Evolutionary conservation across 2,888 invertebrate species (phyloP).

Genomic region (Sphinx pinastri): DNA sequence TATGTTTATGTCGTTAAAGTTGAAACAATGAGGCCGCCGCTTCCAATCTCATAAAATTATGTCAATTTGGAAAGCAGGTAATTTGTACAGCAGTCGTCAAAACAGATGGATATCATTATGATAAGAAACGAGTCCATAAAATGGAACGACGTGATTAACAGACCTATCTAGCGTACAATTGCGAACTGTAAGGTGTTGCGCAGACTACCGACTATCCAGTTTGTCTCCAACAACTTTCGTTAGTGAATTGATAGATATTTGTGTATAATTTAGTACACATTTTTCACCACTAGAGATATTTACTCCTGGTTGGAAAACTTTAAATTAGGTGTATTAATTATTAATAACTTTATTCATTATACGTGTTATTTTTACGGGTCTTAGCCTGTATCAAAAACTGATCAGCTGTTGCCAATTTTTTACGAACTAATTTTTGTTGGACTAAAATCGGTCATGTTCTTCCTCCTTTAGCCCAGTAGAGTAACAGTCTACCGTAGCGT

Average conservation of each 20-base stretch:
- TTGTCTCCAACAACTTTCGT: not conserved
- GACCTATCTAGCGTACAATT: not conserved
- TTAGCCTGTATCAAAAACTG: too few species aligned
- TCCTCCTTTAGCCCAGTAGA: not conserved
- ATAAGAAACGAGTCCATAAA: slow-evolving; percentile 20
- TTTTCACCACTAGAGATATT: too few species aligned
- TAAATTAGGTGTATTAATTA: too few species aligned
- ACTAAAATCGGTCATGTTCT: too few species aligned
- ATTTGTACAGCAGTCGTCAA: slow-evolving; percentile 22
- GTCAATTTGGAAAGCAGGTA: slow-evolving; percentile 9
- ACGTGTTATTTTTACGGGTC: too few species aligned
- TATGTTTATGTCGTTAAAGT: not conserved
- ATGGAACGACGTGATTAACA: slow-evolving; percentile 21
- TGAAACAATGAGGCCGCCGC: not conserved
- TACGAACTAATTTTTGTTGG: too few species aligned
- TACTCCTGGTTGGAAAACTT: too few species aligned
- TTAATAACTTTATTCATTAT: too few species aligned
- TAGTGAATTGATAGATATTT: too few species aligned
- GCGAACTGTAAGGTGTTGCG: not conserved
- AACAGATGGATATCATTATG: slow-evolving; percentile 23
- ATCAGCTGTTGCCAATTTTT: too few species aligned
- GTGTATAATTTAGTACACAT: too few species aligned
- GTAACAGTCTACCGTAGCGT: not conserved
- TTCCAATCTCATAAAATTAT: slow-evolving; percentile 6
- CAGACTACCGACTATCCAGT: not conserved